Conservation (phyloP, 53 echinoderm and acorn worm species). For the Patiria pectinifera region DNA sequence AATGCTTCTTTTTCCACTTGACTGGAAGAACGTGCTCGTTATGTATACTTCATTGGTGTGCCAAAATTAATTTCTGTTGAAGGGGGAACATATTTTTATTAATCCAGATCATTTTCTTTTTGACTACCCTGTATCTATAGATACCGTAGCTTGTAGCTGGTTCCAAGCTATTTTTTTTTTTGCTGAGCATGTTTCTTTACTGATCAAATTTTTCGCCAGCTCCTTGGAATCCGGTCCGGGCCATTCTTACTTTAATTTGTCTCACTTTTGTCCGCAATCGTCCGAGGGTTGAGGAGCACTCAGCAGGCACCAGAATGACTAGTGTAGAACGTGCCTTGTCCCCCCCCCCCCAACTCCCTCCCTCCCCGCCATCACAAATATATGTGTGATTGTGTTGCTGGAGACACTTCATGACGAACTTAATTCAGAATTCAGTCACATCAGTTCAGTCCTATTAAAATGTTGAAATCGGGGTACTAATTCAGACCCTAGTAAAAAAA, state of each 20-base stretch:
- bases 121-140: too few species aligned
- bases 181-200: too few species aligned
- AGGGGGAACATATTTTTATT: too few species aligned
- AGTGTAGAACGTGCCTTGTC: slow-evolving; percentile 3
- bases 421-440: neutral
- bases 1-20: too few species aligned
- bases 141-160: too few species aligned
- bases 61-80: too few species aligned
- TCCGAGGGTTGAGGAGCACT: slow-evolving; percentile 36
- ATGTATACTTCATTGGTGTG: too few species aligned
- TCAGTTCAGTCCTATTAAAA: neutral
- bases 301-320: slow-evolving; percentile 44
- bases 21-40: too few species aligned
- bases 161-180: too few species aligned
- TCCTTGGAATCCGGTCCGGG: neutral
- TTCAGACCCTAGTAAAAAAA: neutral
- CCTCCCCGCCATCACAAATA: neutral
- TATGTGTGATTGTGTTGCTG: neutral
- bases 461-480: neutral
- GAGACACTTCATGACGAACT: neutral
- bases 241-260: neutral
- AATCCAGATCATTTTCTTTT: too few species aligned
- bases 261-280: neutral
- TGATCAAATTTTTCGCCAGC: neutral
- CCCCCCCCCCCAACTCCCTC: neutral